Evolutionary conservation across 1,140 invertebrate species (phyloP).

Genomic region (Temnothorax nylanderi): DNA sequence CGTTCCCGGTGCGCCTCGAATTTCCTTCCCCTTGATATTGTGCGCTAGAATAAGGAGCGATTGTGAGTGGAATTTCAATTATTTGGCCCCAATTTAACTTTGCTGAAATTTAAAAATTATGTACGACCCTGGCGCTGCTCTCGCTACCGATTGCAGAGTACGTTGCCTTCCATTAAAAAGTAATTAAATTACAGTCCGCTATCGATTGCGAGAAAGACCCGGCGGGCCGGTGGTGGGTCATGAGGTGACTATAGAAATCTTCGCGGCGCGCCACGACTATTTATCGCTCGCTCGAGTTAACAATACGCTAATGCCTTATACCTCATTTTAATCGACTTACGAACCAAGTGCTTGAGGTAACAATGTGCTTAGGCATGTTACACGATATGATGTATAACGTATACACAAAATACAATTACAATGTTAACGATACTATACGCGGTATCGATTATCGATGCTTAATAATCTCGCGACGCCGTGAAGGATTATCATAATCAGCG

Average conservation of each 20-base stretch:
- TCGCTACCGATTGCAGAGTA: slow-evolving; percentile 56
- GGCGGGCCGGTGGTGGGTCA: slow-evolving; percentile 32
- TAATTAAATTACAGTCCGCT: slow-evolving; percentile 56
- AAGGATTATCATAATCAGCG: slow-evolving; percentile 1
- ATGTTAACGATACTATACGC: neutral
- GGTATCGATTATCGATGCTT: slow-evolving; percentile 5
- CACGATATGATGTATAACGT: neutral
- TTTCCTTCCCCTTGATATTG: slow-evolving; percentile 49
- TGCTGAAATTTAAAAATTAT: slow-evolving; percentile 59
- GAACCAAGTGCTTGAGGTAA: neutral
- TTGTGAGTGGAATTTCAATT: slow-evolving; percentile 59
- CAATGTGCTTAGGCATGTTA: neutral
- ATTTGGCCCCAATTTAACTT: slow-evolving; percentile 57
- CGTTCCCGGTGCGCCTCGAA: slow-evolving; percentile 37
- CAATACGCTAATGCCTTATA: slow-evolving; percentile 31
- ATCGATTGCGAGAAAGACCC: slow-evolving; percentile 48
- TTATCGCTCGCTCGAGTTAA: slow-evolving; percentile 27
- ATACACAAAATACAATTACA: neutral
- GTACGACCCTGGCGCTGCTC: slow-evolving; percentile 45
- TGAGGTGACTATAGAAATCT: slow-evolving; percentile 50
- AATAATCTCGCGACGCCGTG: neutral
- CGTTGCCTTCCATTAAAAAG: slow-evolving; percentile 57
- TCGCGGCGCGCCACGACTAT: slow-evolving; percentile 21
- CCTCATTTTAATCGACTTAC: slow-evolving; percentile 38
- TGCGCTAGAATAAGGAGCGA: slow-evolving; percentile 54